Conservation (phyloP, 2,113 vertebrate genomes). For the Gavia stellata region DNA sequence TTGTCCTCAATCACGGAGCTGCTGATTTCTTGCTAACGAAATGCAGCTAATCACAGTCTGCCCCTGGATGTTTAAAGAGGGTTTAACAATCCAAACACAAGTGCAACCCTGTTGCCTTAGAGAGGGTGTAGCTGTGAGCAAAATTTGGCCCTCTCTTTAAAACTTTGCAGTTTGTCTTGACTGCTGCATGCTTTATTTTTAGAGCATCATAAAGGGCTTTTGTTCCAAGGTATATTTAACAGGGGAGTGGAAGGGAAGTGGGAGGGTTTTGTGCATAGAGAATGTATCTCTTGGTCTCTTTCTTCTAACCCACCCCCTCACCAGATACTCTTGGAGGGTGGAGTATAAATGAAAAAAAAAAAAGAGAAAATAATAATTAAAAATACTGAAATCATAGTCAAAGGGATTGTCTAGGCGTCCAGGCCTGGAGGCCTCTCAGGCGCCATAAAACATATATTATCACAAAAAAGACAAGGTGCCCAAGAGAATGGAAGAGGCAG, state of each 20-base stretch:
- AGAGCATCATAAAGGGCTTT: conserved; percentile 65
- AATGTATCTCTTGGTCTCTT: conserved; percentile 47
- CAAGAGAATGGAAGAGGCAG: not conserved
- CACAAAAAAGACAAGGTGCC: not conserved
- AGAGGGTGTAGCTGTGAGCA: conserved; percentile 56
- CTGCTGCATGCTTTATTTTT: conserved; percentile 63
- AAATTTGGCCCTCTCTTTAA: conserved; percentile 35
- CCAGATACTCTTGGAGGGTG: conserved; percentile 58
- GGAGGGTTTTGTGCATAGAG: conserved; percentile 48
- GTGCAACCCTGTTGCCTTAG: conserved; percentile 9
- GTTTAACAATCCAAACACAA: conserved; percentile 35
- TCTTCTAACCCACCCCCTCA: conserved; percentile 50
- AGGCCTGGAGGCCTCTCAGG: conserved; percentile 20
- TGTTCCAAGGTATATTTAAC: conserved; percentile 68
- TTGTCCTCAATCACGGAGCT: not conserved
- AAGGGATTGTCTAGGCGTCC: conserved; percentile 28
- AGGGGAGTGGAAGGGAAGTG: conserved; percentile 66
- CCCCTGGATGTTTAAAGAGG: conserved; percentile 27
- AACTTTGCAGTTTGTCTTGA: conserved; percentile 29
- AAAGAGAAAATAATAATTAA: conserved; percentile 39
- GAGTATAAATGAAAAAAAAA: not conserved
- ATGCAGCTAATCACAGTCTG: not conserved
- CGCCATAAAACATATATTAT: not conserved
- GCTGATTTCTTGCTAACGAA: not conserved
- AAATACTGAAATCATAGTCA: conserved; percentile 19